Base-by-base conservation (phyloP, 2,888 invertebrate species). In the Dorcus parallelipipedus region DNA sequence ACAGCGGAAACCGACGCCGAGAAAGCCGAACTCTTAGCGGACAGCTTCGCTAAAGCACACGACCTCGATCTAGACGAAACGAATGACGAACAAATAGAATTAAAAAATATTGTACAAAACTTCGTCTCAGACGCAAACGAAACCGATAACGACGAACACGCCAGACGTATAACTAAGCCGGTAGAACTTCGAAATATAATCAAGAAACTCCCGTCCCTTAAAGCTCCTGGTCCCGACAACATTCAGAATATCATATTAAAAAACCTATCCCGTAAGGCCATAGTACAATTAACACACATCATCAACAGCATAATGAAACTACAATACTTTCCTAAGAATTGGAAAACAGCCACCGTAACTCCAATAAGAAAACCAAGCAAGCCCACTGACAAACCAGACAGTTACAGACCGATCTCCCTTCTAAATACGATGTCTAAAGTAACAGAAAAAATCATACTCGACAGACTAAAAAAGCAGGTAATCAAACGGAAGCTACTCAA, bases 361-460 rank as follows among this genome's bases (percentile, higher is more conserved):
- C 41, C 41, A 3, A 41, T 41, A n/a, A 9, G 4, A n/a, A 41
- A 41, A 41, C 41, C 41, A 2, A 10, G 2, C 9, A 41, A 41
- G 10, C 2, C 41, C 3, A 9, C 41, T 10, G 41, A 9, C 2
- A 41, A 41, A 10, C 41, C 41, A n/a, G 9, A 23, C 63, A 42
- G 14, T 43, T 66, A 65, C 26, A 23, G 65, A 38, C 66, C 67
- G 2, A 67, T 67, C 2, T 64, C 62, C 17, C 51, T 66, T 4
- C 53, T 66, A 9, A 45, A 51, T 1, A 43, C 45, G 1, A 7
- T 67, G 3, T 40, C 54, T 4, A 67, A 67, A 63, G 43, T 0
- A 14, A 14, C 14, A 14, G 64, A 67, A 50, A 63, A 63, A 49
- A 23, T 63, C 1, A 56, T 67, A 10, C 20, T 52, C 4, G 41